phyloP scores from a whole-genome alignment of 2,888 invertebrate species.

The Euplagia quadripunctaria region DNA sequence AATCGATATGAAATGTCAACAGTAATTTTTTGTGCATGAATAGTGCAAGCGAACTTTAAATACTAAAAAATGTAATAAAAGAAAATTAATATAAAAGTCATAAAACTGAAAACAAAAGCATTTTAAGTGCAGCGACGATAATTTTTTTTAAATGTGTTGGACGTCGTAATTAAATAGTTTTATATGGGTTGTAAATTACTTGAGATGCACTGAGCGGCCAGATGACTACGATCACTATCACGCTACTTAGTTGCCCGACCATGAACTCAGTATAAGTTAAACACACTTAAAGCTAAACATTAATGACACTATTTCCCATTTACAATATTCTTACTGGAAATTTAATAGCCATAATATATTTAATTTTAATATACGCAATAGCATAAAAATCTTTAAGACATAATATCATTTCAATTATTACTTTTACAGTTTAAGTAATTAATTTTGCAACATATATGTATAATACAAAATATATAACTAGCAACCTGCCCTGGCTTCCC shows the following conservation, averaged over 20 bases:
- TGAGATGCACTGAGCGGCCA: constrained; percentile 43
- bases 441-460: neutral
- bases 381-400: neutral
- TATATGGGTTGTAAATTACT: constrained; percentile 77
- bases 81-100: constrained; percentile 54
- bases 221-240: constrained; percentile 28
- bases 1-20: constrained; percentile 56
- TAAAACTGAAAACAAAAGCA: constrained; percentile 74
- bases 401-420: neutral
- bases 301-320: constrained; percentile 28
- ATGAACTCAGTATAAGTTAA: constrained; percentile 29
- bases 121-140: constrained; percentile 72
- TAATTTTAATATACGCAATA: neutral
- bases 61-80: constrained; percentile 25
- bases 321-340: constrained; percentile 12
- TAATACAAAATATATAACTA: neutral
- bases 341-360: constrained; percentile 15
- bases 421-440: neutral
- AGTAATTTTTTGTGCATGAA: constrained; percentile 16
- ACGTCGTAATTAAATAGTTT: constrained; percentile 74
- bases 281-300: constrained; percentile 35
- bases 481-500: no score
- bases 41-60: neutral
- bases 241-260: constrained; percentile 38
- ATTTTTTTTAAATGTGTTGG: constrained; percentile 76